Base-by-base conservation (phyloP, 2,797 vertebrate genomes). In the Tachyglossus aculeatus region DNA sequence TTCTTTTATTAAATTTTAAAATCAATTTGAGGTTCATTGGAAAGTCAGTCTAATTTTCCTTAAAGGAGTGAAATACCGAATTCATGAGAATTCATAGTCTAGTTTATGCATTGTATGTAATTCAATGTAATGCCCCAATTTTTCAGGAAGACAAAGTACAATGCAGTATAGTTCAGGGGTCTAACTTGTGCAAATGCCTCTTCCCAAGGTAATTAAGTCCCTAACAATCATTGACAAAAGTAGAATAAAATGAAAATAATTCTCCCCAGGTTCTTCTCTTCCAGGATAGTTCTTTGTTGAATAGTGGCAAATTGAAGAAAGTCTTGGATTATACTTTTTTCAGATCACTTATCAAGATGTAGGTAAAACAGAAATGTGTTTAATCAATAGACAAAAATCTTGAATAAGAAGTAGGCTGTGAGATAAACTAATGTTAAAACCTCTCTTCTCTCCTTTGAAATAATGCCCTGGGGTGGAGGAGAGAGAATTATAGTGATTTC, bases 1-100 rank as follows among this genome's bases (percentile, higher is more conserved):
- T 40, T 64, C 56, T 24, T 29, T 59, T 67, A 25, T 58, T 74
- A 71, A 81, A 71, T 51, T 67, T 68, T 77, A 59, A 75, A 80
- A 63, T 65, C 36, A 58, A 58, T 64, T 64, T 67, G 5, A 5
- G 45, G 37, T 73, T 67, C 50, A 60, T 40, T 36, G 36, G 12
- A 16, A 71, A 67, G 40, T 40, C 41, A 59, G 59, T 67, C 47
- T 21, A 64, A 53, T 76, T n/a, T 72, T 67, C 40, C 68, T 67
- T 29, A 62, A 55, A 72, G 71, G 64, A 61, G 64, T 53, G 33
- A 62, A 47, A 14, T 31, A 21, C 19, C 71, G 11, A 18, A 13
- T 64, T 45, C n/a, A 51, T 50, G 7, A 50, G 24, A 71, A 58
- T 71, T 8, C 75, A 59, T 67, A 71, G 16, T 7, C 12, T 37